Evolutionary conservation across 2,888 invertebrate genomes (phyloP).

Genomic region (Octodonta nipae): DNA sequence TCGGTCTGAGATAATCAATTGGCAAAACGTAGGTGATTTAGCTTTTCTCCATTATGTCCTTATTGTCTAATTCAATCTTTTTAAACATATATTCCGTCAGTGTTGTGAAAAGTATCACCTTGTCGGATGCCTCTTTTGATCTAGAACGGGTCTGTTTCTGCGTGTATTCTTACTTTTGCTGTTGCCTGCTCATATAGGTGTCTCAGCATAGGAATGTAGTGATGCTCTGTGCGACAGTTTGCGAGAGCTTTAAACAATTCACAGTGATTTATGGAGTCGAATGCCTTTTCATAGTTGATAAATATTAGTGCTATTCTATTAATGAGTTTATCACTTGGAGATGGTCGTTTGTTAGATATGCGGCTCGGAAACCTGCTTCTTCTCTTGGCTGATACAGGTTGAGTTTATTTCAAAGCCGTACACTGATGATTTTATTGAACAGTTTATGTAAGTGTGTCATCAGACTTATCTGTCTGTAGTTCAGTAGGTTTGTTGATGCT

Average conservation of each 20-base stretch:
- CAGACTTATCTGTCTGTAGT: too few species aligned
- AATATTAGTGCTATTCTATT: background rate
- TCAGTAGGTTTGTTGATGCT: too few species aligned
- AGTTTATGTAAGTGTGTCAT: conserved; percentile 1
- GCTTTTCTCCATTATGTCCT: too few species aligned
- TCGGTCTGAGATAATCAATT: too few species aligned
- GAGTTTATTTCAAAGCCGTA: background rate
- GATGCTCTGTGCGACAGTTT: conserved; percentile 1
- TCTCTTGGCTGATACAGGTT: conserved; percentile 1
- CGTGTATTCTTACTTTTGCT: conserved; percentile 1
- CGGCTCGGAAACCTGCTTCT: too few species aligned
- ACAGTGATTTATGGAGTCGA: conserved; percentile 1
- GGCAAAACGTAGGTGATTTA: background rate
- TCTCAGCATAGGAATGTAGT: background rate
- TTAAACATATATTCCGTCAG: too few species aligned
- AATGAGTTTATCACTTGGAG: background rate
- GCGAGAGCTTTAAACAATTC: conserved; percentile 1
- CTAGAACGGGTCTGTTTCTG: background rate
- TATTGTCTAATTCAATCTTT: conserved; percentile 1
- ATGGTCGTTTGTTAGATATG: background rate
- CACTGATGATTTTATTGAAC: background rate
- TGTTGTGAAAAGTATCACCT: background rate
- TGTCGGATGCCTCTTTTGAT: background rate
- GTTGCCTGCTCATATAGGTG: conserved; percentile 1
- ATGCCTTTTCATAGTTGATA: background rate